Conservation (phyloP, 1,140 invertebrate species). For the Latrodectus geometricus region DNA sequence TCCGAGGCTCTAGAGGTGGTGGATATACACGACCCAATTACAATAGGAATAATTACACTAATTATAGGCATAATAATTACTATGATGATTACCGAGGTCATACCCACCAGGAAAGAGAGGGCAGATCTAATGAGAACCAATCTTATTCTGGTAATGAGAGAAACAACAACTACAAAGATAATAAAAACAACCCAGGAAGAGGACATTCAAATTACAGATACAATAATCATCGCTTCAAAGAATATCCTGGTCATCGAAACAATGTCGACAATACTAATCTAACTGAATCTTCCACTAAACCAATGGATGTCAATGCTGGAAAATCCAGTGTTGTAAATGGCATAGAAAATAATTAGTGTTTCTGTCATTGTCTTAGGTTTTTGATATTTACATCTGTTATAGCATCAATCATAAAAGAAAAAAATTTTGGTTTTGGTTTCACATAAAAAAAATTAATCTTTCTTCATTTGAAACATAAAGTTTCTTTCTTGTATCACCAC, state of each 20-base stretch:
- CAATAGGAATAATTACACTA: slow-evolving; percentile 14
- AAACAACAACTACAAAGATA: slow-evolving; percentile 39
- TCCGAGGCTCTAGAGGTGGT: neutral
- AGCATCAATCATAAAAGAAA: too few species aligned
- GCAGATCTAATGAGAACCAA: neutral
- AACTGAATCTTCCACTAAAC: slow-evolving; percentile 9
- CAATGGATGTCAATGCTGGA: neutral
- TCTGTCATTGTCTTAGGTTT: neutral
- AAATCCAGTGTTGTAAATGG: slow-evolving; percentile 39
- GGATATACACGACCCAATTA: slow-evolving; percentile 11
- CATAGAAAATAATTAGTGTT: slow-evolving; percentile 15
- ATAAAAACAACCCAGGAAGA: slow-evolving; percentile 16
- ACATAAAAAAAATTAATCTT: too few species aligned
- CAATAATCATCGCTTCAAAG: slow-evolving; percentile 10
- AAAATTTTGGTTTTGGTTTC: too few species aligned
- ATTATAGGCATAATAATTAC: slow-evolving; percentile 16
- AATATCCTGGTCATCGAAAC: slow-evolving; percentile 11
- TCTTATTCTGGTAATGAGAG: slow-evolving; percentile 24
- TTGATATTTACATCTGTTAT: neutral
- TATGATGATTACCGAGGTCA: slow-evolving; percentile 27
- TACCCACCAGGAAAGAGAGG: slow-evolving; percentile 16
- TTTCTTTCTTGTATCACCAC: neutral
- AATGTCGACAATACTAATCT: neutral
- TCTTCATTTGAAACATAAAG: neutral
- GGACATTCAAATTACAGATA: slow-evolving; percentile 18